Base-by-base conservation (phyloP, 2,113 vertebrate genomes). In the Emydura subglobosa region DNA sequence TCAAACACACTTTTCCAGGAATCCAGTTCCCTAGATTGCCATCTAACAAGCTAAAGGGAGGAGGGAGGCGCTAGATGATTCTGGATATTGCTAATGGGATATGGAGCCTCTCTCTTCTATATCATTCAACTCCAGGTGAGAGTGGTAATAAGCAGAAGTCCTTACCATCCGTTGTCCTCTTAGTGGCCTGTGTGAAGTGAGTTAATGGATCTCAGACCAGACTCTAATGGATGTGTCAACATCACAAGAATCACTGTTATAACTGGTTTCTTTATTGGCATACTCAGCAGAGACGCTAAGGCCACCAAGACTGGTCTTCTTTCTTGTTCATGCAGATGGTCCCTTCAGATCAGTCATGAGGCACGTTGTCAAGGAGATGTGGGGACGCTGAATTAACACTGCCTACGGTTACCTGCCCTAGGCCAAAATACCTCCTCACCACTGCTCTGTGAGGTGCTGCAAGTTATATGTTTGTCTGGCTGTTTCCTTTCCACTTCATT, bases 21-120 rank as follows among this genome's bases (percentile, higher is more conserved):
- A 1, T 4, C 0, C 55, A 0, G 0, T 54, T 93, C n/a, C 68
- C n/a, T 29, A 22, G 1, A 44, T 25, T 1, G 5, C 74, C 47
- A 0, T 10, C 24, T 27, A 54, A 39, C 4, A 55, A 55, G 53
- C 22, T 19, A 9, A 1, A 1, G 17, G 6, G 29, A n/a, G 10
- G 24, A 34, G 12, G 57, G 55, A 21, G 11, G n/a, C 12, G 4
- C 7, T 55, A 82, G 39, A 27, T 44, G 53, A 3, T n/a, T 19
- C 7, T 29, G 39, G n/a, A 10, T 39, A 82, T 39, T 89, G 68
- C 39, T 22, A 54, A 1, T 34, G 55, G 39, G 22, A 12, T 39
- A 44, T 39, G 22, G 72, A 82, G 10, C 7, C 85, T 86, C 72
- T 49, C 12, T 5, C 61, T 76, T 68, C n/a, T 2, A 53, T n/a